Conservation (phyloP, 2,888 invertebrate species). For the Falcaria lacertinaria region DNA sequence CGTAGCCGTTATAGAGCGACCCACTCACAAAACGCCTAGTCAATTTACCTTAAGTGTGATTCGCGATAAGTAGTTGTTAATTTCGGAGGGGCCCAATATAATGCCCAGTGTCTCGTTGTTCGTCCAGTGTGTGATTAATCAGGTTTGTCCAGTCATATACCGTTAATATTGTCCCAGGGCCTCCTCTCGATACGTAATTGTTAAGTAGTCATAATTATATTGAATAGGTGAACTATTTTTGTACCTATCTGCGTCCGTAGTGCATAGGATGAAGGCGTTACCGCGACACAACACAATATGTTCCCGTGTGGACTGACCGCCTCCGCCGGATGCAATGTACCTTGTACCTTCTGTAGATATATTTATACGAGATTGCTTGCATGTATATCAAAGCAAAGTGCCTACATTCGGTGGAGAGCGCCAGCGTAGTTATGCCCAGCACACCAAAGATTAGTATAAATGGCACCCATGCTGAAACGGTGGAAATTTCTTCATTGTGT, state of each 20-base stretch:
- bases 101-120: conserved; percentile 9
- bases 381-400: background rate
- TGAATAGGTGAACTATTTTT: conserved; percentile 78
- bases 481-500: conserved; percentile 37
- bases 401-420: conserved; percentile 38
- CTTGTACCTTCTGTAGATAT: too few relatives aligned
- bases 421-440: conserved; percentile 61
- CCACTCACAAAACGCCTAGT: conserved; percentile 76
- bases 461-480: conserved; percentile 48
- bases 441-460: conserved; percentile 77
- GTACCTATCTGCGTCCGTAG: conserved; percentile 75
- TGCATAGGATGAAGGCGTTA: conserved; percentile 65
- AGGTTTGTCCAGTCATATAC: conserved; percentile 20
- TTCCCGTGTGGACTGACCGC: conserved; percentile 48
- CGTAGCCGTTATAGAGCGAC: conserved; percentile 37
- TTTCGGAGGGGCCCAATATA: conserved; percentile 42
- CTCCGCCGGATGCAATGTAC: conserved; percentile 39
- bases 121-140: conserved; percentile 34
- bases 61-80: conserved; percentile 72
- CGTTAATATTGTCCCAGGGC: conserved; percentile 31
- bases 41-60: conserved; percentile 80
- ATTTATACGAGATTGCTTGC: conserved; percentile 6
- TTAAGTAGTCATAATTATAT: conserved; percentile 78
- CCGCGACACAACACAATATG: conserved; percentile 53
- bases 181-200: conserved; percentile 74